phyloP scores from a whole-genome alignment of 92 coral and sea anemone genomes.

The Micromussa lordhowensis region DNA sequence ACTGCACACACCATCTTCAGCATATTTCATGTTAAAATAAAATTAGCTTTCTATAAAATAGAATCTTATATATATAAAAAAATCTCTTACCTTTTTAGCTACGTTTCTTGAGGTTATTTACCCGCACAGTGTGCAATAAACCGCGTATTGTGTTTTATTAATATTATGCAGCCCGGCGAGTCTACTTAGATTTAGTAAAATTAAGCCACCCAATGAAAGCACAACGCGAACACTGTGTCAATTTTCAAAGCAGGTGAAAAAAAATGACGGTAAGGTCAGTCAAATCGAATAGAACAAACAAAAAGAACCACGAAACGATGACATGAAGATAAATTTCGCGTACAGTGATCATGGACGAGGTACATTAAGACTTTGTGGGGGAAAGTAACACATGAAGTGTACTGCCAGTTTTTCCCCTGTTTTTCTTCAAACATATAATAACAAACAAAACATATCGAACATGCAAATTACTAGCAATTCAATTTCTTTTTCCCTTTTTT shows the following conservation, averaged over 20 bases:
- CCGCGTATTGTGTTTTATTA: not conserved
- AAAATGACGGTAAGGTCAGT: not conserved
- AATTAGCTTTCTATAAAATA: not conserved
- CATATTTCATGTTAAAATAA: not conserved
- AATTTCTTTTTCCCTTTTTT: not conserved
- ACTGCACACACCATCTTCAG: not conserved
- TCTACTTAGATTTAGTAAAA: not conserved
- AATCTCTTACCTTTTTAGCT: not conserved
- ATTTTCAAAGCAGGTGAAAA: conserved; percentile 6
- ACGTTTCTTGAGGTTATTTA: not conserved
- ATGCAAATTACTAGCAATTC: not conserved
- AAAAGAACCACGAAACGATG: not conserved
- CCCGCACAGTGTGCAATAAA: not conserved
- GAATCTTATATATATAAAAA: not conserved
- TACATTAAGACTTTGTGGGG: not conserved
- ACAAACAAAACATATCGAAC: conserved; percentile 7
- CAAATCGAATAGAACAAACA: not conserved
- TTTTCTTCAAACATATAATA: not conserved
- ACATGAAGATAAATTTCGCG: not conserved
- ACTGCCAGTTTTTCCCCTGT: not conserved
- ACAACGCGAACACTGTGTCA: not conserved
- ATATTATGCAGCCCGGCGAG: not conserved
- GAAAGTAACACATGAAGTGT: not conserved
- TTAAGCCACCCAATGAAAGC: not conserved
- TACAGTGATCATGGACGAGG: not conserved